Percentiles rank a stretch among this genome's conserved stretches.
Conservation (phyloP, 2,888 invertebrate species). For the Xestia c-nigrum region DNA sequence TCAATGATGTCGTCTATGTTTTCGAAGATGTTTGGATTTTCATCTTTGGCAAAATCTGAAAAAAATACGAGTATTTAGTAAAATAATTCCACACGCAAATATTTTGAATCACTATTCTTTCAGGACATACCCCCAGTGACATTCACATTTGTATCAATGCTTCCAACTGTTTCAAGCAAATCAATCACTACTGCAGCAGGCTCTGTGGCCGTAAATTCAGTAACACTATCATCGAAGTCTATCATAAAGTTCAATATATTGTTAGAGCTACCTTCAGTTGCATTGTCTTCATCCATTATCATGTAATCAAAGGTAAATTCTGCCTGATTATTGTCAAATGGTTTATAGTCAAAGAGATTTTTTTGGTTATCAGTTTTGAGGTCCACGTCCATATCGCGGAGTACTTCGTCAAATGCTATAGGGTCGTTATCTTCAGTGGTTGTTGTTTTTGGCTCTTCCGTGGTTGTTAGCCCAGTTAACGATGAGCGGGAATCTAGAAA, state of each 20-base stretch:
- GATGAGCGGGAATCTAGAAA: conserved; percentile 14
- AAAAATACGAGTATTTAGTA: not conserved
- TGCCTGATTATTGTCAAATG: conserved; percentile 52
- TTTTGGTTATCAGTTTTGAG: conserved; percentile 64
- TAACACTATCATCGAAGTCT: conserved; percentile 22
- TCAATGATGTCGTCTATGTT: conserved; percentile 58
- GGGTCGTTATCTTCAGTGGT: conserved; percentile 64
- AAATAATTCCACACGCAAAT: not conserved
- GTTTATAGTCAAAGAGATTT: conserved; percentile 38
- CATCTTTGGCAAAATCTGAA: conserved; percentile 55
- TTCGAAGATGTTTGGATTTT: conserved; percentile 44
- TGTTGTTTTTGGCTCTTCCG: not conserved
- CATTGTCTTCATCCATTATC: conserved; percentile 56
- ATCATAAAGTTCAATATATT: conserved; percentile 33
- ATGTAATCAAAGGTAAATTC: conserved; percentile 57
- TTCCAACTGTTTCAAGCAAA: conserved; percentile 63
- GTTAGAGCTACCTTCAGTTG: conserved; percentile 27
- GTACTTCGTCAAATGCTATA: conserved; percentile 76
- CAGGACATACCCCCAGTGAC: conserved; percentile 44
- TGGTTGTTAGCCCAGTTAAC: not conserved
- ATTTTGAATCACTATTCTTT: not conserved
- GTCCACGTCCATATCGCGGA: conserved; percentile 70
- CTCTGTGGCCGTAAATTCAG: conserved; percentile 29
- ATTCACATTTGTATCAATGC: conserved; percentile 24
- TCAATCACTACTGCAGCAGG: conserved; percentile 67